Evolutionary conservation across 1,140 invertebrate species (phyloP), one percentile per base, ranked within the genome.

Genomic region (Aplysia californica): DNA sequence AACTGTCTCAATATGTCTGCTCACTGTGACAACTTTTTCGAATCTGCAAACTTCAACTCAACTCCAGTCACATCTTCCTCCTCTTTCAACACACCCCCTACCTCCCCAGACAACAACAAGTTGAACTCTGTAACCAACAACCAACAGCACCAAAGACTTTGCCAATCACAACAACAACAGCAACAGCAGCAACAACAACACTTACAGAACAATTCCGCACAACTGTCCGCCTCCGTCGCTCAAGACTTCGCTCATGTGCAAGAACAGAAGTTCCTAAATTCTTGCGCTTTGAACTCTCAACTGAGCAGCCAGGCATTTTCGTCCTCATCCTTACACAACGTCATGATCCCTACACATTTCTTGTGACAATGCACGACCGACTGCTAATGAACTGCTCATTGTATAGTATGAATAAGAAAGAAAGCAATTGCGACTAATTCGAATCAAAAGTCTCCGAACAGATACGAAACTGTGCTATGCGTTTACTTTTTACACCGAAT

Each of bases 121-220:
- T 15, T 31, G 58, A 71, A 20, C 3, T 5, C 66, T 3, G 18
- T 10, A n/a, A 21, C 15, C n/a, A 68, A 4, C 23, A 35, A 1
- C 68, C 44, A 50, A 50, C 44, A 50, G n/a, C 58, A 31, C 10
- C 58, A 61, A 31, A 10, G 29, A 61, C 58, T 18, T 18, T 26
- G 29, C 6, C 58, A 61, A 23, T 26, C 10, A 23, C 58, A 71
- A 41, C 36, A 58, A 29, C 69, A 71, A 5, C 69, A 71, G 3
- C 69, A 71, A 58, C 50, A 71, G 21, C 44, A 71, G 2, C 69
- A 70, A 31, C 67, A 70, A 15, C 67, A 71, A 50, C 44, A 29
- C 3, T 58, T 29, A 4, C 41, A 56, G 29, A 6, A 31, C 66
- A 68, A 3, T 20, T n/a, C 29, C 66, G 18, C 35, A 65, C 61